Percentiles rank a stretch among this genome's conserved stretches.
phyloP scores from a whole-genome alignment of 2,113 vertebrate genomes.

The Rhagologus leucostigma region DNA sequence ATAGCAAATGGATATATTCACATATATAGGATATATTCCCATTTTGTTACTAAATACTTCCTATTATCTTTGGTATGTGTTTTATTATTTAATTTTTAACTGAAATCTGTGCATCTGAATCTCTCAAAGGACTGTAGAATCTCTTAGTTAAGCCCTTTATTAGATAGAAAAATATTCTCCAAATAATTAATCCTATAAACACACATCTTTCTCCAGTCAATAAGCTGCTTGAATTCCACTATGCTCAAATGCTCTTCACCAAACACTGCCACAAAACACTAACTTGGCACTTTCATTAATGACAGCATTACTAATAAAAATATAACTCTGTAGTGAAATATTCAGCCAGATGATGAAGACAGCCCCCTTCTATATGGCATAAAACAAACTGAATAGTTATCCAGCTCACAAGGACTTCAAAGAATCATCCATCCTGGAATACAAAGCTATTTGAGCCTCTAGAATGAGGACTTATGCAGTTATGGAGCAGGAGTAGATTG shows the following conservation, averaged over 20 bases:
- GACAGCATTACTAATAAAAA: background rate
- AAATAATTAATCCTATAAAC: background rate
- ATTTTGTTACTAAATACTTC: background rate
- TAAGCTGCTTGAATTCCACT: background rate
- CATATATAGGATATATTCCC: background rate
- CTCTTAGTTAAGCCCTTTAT: background rate
- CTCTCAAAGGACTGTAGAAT: background rate
- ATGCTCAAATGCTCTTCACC: background rate
- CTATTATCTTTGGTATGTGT: background rate
- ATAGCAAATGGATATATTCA: background rate
- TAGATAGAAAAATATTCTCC: background rate
- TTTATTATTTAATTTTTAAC: background rate
- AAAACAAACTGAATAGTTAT: background rate
- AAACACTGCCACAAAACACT: background rate
- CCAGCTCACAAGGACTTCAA: background rate
- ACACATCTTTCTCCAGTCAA: background rate
- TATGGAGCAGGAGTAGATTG: background rate
- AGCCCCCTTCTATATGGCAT: background rate
- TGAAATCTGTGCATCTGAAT: background rate
- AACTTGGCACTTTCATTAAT: background rate
- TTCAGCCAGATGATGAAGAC: background rate
- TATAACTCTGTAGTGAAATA: background rate
- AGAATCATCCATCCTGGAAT: background rate
- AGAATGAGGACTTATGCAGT: background rate
- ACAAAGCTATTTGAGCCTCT: background rate